A percentile compares a stretch with the other conserved stretches of the same genome.
Conservation (phyloP, 2,113 vertebrate species). For the Arenaria interpres region DNA sequence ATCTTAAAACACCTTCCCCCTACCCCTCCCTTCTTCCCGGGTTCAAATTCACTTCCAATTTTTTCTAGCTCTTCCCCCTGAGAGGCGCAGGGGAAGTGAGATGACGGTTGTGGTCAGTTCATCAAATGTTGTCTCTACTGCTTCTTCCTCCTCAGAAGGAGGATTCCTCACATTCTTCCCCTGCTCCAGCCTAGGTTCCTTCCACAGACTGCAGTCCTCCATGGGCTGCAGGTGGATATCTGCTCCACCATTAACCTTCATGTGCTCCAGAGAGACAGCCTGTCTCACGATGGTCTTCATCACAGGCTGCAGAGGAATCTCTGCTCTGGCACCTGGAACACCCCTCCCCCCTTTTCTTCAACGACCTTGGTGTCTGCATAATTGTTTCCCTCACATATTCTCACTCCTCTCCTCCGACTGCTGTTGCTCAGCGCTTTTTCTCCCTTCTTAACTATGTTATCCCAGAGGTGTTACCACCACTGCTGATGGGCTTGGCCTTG, state of each 20-base stretch:
- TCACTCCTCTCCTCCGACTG: not conserved
- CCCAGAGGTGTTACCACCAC: rapidly evolving
- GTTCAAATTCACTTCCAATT: not conserved
- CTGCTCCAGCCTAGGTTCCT: not conserved
- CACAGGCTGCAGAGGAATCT: not conserved
- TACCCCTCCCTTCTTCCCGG: not conserved
- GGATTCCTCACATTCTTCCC: not conserved
- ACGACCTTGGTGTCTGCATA: not conserved
- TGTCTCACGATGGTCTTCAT: not conserved
- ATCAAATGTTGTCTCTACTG: not conserved
- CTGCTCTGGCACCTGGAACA: not conserved
- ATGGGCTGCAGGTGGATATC: not conserved
- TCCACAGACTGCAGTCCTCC: not conserved
- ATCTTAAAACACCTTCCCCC: not conserved
- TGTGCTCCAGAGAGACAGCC: not conserved
- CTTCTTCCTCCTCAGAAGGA: not conserved
- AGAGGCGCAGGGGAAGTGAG: rapidly evolving
- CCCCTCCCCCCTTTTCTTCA: not conserved
- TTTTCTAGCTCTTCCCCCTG: not conserved
- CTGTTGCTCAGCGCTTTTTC: not conserved
- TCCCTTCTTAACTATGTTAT: not conserved
- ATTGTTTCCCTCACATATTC: not conserved
- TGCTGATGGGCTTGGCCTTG: rapidly evolving
- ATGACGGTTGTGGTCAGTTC: not conserved
- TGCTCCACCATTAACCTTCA: rapidly evolving